phyloP scores from a whole-genome alignment of 2,113 vertebrate species.

The Stegastes partitus region DNA sequence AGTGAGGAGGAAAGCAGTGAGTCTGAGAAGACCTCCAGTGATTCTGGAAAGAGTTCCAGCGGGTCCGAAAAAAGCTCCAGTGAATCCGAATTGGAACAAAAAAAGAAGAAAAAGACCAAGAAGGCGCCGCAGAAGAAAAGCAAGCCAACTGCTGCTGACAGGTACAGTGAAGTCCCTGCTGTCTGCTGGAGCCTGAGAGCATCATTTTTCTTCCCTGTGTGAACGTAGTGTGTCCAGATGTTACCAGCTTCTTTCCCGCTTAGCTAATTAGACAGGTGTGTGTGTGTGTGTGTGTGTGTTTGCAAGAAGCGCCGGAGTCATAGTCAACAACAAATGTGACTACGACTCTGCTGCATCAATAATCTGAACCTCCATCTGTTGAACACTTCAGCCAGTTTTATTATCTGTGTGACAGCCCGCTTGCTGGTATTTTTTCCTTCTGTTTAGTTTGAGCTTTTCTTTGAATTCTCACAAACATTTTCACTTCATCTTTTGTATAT shows the following conservation, averaged over 20 bases:
- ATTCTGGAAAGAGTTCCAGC: constrained; percentile 83
- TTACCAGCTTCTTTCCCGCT: constrained; percentile 30
- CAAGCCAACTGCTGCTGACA: constrained; percentile 59
- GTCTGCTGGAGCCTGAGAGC: neutral
- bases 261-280: constrained; percentile 59
- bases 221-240: constrained; percentile 49
- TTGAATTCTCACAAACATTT: neutral
- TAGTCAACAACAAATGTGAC: constrained; percentile 55
- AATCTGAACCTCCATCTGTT: constrained; percentile 69
- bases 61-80: constrained; percentile 83
- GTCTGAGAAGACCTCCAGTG: constrained; percentile 82
- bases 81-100: constrained; percentile 77
- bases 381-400: constrained; percentile 37
- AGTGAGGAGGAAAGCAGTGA: constrained; percentile 85
- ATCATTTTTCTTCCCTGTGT: constrained; percentile 31
- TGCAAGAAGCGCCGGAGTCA: neutral
- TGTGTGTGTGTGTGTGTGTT: constrained; percentile 38
- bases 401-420: constrained; percentile 22
- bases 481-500: neutral
- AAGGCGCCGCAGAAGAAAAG: constrained; percentile 73
- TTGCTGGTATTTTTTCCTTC: constrained; percentile 15
- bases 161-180: constrained; percentile 58
- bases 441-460: constrained; percentile 7
- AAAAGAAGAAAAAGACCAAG: constrained; percentile 78
- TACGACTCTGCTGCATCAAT: constrained; percentile 59